Percentiles rank a stretch among this genome's conserved stretches.
Conservation (phyloP, 2,888 invertebrate species). For the Acleris laterana region DNA sequence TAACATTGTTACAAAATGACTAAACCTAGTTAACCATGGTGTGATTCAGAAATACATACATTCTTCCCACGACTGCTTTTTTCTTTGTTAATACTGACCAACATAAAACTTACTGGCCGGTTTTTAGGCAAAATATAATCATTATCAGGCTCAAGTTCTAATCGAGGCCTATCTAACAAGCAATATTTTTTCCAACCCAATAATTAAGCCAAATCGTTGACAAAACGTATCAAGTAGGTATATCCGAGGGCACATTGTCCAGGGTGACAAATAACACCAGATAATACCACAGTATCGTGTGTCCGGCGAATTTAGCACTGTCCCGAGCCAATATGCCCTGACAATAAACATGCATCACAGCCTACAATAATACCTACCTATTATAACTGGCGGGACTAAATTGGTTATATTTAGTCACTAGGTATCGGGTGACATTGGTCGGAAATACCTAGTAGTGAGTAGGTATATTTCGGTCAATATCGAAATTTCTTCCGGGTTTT, state of each 20-base stretch:
- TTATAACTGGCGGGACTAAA: conserved; percentile 14
- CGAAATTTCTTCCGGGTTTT: too few relatives aligned
- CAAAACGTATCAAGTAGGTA: conserved; percentile 75
- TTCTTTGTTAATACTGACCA: too few relatives aligned
- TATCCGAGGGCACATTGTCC: conserved; percentile 72
- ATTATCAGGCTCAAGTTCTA: too few relatives aligned
- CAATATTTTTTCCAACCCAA: conserved; percentile 9
- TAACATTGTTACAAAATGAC: too few relatives aligned
- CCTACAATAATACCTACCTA: conserved; percentile 42
- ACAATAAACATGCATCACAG: conserved; percentile 76
- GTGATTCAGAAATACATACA: too few relatives aligned
- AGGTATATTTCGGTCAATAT: too few relatives aligned
- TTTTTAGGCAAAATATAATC: too few relatives aligned
- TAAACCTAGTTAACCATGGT: too few relatives aligned
- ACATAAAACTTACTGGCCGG: too few relatives aligned
- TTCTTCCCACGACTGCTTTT: too few relatives aligned
- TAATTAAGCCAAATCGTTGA: conserved; percentile 33
- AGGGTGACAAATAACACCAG: conserved; percentile 82
- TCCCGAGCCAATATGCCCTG: conserved; percentile 80
- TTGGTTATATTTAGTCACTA: conserved; percentile 29
- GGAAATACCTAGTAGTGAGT: too few relatives aligned
- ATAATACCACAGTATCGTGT: conserved; percentile 83
- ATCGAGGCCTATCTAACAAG: not conserved
- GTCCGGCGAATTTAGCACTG: conserved; percentile 79
- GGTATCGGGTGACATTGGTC: conserved; percentile 9